Conservation (phyloP, 2,888 invertebrate species). For the Linyphia triangularis region DNA sequence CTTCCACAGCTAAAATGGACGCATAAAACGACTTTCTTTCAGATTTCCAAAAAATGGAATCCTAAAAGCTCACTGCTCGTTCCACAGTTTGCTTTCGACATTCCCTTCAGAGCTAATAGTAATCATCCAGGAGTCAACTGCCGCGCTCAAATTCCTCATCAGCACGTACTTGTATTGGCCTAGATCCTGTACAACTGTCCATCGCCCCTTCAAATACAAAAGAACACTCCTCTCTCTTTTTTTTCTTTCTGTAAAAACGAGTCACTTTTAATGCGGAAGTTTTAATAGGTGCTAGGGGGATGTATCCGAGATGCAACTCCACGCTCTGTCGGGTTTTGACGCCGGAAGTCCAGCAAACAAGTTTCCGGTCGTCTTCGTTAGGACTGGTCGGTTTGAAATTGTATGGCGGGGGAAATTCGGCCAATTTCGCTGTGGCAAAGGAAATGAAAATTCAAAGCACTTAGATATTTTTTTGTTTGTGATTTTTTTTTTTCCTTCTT, state of each 20-base stretch:
- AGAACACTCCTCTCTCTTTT: constrained; percentile 17
- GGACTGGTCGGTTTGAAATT: constrained; percentile 19
- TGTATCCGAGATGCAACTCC: constrained; percentile 46
- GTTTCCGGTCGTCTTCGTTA: constrained; percentile 62
- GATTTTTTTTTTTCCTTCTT: background rate
- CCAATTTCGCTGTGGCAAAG: background rate
- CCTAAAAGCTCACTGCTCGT: no score
- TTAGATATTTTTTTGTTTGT: background rate
- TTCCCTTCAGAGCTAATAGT: constrained; percentile 23
- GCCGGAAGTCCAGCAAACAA: constrained; percentile 63
- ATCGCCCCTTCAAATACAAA: constrained; percentile 20
- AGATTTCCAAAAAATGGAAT: no score
- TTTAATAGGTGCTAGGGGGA: constrained; percentile 45
- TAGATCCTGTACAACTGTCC: constrained; percentile 56
- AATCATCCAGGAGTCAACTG: background rate
- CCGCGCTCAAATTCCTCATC: background rate
- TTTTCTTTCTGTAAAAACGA: constrained; percentile 16
- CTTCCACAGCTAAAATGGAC: no score
- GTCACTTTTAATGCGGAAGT: constrained; percentile 59
- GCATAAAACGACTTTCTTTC: no score
- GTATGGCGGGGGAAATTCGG: background rate
- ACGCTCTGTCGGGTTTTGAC: constrained; percentile 61
- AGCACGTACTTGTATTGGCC: constrained; percentile 40
- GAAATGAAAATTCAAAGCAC: background rate
- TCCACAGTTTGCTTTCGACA: constrained; percentile 24